Evolutionary conservation across 2,113 vertebrate species (phyloP).

Genomic region (Coryphaenoides rupestris): DNA sequence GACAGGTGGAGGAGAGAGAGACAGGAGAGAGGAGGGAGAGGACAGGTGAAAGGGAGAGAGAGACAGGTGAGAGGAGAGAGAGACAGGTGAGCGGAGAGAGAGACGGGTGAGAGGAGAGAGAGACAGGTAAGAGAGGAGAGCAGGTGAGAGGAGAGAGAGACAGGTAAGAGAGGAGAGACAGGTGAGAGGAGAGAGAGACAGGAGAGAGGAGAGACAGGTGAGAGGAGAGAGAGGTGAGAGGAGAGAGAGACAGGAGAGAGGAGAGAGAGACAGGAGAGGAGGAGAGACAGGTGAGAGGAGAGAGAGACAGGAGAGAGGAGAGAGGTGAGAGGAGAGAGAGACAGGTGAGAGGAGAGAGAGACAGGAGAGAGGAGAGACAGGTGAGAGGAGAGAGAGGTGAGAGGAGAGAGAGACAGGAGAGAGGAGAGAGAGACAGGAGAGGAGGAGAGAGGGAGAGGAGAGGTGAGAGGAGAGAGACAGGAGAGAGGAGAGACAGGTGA

Average conservation of each 20-base stretch:
- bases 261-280: background rate
- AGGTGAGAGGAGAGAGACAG: background rate
- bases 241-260: background rate
- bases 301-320: background rate
- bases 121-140: background rate
- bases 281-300: background rate
- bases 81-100: background rate
- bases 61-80: background rate
- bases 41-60: slow-evolving; percentile 55
- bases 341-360: too few species aligned
- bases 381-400: too few species aligned
- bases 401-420: too few species aligned
- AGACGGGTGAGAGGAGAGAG: background rate
- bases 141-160: background rate
- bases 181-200: too few species aligned
- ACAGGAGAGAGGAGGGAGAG: too few species aligned
- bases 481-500: too few species aligned
- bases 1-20: background rate
- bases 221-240: background rate
- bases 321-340: too few species aligned
- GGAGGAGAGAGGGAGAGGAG: too few species aligned
- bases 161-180: background rate
- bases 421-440: background rate
- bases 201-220: too few species aligned
- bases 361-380: too few species aligned